These are phyloP conservation scores for Eurytoma californica DNA, from an alignment of 2,888 invertebrate species.

Conservation along the genomic window DNA sequence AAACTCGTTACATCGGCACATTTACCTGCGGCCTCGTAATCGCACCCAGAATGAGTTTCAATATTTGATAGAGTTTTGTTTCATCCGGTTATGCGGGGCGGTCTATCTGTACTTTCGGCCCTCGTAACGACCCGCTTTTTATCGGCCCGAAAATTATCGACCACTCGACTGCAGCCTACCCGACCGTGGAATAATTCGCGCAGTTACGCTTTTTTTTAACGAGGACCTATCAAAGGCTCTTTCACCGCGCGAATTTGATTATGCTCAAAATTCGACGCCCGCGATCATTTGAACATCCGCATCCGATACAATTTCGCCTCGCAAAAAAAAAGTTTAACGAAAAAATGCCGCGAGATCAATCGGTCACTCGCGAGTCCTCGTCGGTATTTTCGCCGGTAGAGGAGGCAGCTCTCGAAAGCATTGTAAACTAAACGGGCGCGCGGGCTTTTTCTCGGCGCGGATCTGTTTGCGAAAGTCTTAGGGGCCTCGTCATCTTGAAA, in stretches of 20 bases:
- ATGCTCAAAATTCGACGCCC: too few species aligned
- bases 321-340: too few species aligned
- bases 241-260: too few species aligned
- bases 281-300: too few species aligned
- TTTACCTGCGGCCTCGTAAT: slow-evolving; percentile 50
- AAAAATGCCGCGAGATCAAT: too few species aligned
- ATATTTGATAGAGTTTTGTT: slow-evolving; percentile 62
- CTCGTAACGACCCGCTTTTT: slow-evolving; percentile 29
- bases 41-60: slow-evolving; percentile 60
- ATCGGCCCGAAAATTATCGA: slow-evolving; percentile 12
- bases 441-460: not conserved
- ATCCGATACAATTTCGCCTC: too few species aligned
- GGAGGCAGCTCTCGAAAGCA: too few species aligned
- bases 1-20: slow-evolving; percentile 30
- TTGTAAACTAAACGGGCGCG: not conserved
- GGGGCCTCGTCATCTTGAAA: slow-evolving; percentile 39
- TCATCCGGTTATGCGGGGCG: slow-evolving; percentile 29
- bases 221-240: not conserved
- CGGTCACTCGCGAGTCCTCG: too few species aligned
- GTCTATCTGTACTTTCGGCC: not conserved
- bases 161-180: not conserved
- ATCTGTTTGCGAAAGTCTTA: slow-evolving; percentile 43
- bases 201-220: too few species aligned
- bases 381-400: too few species aligned
- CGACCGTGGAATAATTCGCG: not conserved